A percentile compares a stretch with the other conserved stretches of the same genome.
Evolutionary conservation across 1,140 invertebrate genomes (phyloP).

Genomic region (Ephestia elutella): DNA sequence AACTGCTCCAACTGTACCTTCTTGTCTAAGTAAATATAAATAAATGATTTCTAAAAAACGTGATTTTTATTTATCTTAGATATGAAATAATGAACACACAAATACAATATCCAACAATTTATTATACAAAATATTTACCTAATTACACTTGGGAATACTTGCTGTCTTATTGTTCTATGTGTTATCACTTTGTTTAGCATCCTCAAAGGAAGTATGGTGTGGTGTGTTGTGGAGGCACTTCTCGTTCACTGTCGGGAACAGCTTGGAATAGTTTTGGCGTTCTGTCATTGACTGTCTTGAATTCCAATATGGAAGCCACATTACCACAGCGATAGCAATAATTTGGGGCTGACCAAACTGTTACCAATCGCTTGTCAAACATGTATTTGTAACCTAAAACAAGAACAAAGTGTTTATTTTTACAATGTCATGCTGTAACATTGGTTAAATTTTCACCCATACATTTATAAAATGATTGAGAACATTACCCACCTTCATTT

Average conservation of each 20-base stretch:
- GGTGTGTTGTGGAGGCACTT: constrained; percentile 91
- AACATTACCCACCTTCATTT: constrained; percentile 85
- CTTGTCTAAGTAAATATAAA: constrained; percentile 1
- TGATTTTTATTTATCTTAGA: neutral
- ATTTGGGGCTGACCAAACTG: constrained; percentile 97
- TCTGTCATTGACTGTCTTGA: constrained; percentile 84
- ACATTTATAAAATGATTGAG: constrained; percentile 13
- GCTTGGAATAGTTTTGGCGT: constrained; percentile 93
- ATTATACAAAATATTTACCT: constrained; percentile 55
- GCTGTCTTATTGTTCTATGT: constrained; percentile 15
- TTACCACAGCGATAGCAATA: constrained; percentile 98
- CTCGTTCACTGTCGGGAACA: constrained; percentile 93
- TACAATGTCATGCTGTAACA: too few species aligned
- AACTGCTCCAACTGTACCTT: neutral
- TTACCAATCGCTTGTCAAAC: constrained; percentile 95
- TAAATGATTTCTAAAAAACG: neutral
- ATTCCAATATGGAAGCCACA: constrained; percentile 92
- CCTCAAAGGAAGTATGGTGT: constrained; percentile 96
- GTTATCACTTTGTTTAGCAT: constrained; percentile 24
- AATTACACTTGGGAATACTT: constrained; percentile 47
- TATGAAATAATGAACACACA: constrained; percentile 4
- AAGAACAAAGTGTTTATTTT: constrained; percentile 12
- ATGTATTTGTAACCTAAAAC: constrained; percentile 93
- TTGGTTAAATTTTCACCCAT: too few species aligned
- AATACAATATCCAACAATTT: constrained; percentile 50